Evolutionary conservation across 2,797 vertebrate genomes (phyloP), one percentile per base, ranked within the genome.

Genomic region (Acipenser oxyrinchus): DNA sequence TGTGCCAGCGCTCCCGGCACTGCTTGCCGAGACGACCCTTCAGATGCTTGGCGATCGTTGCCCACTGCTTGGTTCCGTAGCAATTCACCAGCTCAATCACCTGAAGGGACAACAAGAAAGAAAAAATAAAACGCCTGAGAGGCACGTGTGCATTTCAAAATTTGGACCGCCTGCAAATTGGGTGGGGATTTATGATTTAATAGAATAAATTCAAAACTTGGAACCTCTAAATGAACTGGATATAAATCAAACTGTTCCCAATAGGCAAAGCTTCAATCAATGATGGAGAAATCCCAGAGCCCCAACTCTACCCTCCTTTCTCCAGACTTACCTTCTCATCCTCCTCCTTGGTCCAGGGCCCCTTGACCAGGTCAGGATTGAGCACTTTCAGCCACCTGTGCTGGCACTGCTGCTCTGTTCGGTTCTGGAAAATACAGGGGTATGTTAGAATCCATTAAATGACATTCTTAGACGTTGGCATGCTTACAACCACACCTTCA

Each of bases 331-430:
- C 96, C 89, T 94, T 98, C 71, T 98, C 93, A 73, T 99, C 96
- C 75, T 99, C 96, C 68, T 99, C 95, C 84, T 96, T 99, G 37
- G 96, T 99, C 96, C 96, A 99, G 0, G 96, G 93, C 5, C 96
- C 96, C 85, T 99, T 98, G 2, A 99, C 90, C 59, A 98, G 81
- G 63, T 96, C 95, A 73, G 96, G 96, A 71, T 99, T 96, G 79
- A 99, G 71, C 66, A 99, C 93, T 53, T 96, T 93, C 71, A 91
- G 89, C 96, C 96, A 99, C 0, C 95, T 90, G 74, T 98, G 96
- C 75, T 97, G 95, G 78, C 96, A 98, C 76, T 99, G 96, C 72
- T 94, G 93, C 69, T 97, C 95, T 0, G 89, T 92, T 68, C 93
- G 94, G 78, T 84, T 95, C 95, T 99, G 63, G 49, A 57, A 7